Base-by-base conservation (phyloP, 2,888 invertebrate species). In the Caenorhabditis auriculariae region DNA sequence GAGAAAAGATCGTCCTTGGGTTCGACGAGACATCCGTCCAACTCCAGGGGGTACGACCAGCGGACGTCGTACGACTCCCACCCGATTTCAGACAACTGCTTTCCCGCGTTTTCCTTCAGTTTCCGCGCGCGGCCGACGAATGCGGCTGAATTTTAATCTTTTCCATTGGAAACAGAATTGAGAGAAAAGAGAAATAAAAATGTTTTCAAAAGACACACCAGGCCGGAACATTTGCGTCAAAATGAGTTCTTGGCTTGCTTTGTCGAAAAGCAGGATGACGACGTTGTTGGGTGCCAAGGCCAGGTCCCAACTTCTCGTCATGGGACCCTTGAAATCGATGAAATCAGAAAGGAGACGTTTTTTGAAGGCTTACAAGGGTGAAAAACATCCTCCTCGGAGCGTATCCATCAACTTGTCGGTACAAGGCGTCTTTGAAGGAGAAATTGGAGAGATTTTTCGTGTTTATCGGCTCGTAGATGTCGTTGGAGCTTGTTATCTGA, bases 1-100 rank as follows among this genome's bases (percentile, higher is more conserved):
- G 24, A 60, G 55, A 12, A 12, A n/a, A 32, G 9, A 32, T 85
- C 53, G 89, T 82, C 6, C 88, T 83, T 26, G 63, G 65, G n/a
- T 32, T 39, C 7, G 88, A 83, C 82, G 93, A 93, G 82, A 6
- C 50, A 46, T 6, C 93, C 93, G 85, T 95, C 96, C 69, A 95
- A 86, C 84, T 96, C 96, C 43, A 91, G 81, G 0, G 93, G 90
- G 3, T 93, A 82, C 0, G 61, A 60, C 23, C 52, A 43, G 12
- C 51, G 44, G n/a, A 59, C 52, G 26, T 71, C 64, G 15, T 68
- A 57, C 19, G 54, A 38, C 15, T 51, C 46, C 54, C 61, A 75
- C n/a, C 70, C 55, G 23, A 76, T 61, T 15, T 63, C 65, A 21
- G 54, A 42, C 9, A 75, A 21, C 5, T 23, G 7, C 46, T 75